Evolutionary conservation across 2,797 vertebrate species (phyloP), one percentile per base, ranked within the genome.

Genomic region (Enteromius trimaculatus): DNA sequence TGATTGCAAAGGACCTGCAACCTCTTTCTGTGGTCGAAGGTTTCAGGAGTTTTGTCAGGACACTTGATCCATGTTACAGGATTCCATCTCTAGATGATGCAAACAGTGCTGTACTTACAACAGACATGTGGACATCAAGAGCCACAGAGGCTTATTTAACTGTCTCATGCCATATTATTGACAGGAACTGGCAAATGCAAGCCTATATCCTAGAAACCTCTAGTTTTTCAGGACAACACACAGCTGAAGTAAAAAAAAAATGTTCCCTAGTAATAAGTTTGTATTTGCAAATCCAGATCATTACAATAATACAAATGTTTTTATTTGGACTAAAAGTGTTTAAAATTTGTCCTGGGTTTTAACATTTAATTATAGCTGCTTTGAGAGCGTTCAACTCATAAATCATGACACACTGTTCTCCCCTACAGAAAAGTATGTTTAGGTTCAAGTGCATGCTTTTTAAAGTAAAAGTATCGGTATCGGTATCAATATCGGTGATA

Each of bases 91-190:
- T 37, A 5, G 4, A 5, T 37, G 4, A 37, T 37, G 34, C 5
- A 37, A 37, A 37, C 5, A 37, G 34, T 37, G 34, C 34, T 37
- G 34, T 37, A 6, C 34, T 37, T 37, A 37, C 34, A 37, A 4
- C 34, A 37, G 34, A 6, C 34, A 37, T 37, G 34, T 37, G 34
- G 34, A 37, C 34, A 37, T 37, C 34, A 88, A 88, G 86, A 82
- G 69, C 82, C 71, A 83, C 84, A 84, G 82, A 88, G 74, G 80
- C 76, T 5, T 87, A 86, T 79, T 84, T 86, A 87, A 87, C 84
- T 47, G 82, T 86, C 37, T 53, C 86, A 64, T 77, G 76, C 66
- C 80, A 87, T 34, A 42, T 88, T 13, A 86, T 88, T 21, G 69
- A 87, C 62, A 72, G 82, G 2, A 70, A 85, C 74, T 90, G 82